Evolutionary conservation across 2,797 vertebrate genomes (phyloP).

Genomic region (Cirrhinus molitorella): DNA sequence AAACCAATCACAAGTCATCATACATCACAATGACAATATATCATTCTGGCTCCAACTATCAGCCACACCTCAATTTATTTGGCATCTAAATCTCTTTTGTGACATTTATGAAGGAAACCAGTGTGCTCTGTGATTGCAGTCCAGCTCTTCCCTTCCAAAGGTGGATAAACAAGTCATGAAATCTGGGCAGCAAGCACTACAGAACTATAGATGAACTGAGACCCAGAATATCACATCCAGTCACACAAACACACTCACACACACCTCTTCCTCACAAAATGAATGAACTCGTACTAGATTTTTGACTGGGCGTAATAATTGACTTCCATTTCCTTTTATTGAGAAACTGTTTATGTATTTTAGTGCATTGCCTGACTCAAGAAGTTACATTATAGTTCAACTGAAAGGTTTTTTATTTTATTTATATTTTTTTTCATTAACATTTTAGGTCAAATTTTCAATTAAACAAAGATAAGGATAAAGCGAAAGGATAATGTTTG

Average conservation of each 20-base stretch:
- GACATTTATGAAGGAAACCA: conserved; percentile 30
- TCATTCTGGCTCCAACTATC: conserved; percentile 9
- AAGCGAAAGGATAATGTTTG: not conserved
- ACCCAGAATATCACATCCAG: conserved; percentile 76
- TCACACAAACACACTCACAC: conserved; percentile 34
- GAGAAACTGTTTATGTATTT: conserved; percentile 79
- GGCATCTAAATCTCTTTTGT: conserved; percentile 5
- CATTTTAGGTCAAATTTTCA: not conserved
- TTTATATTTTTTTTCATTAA: conserved; percentile 31
- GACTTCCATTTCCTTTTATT: conserved; percentile 65
- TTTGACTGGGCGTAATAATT: conserved; percentile 71
- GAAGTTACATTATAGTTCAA: conserved; percentile 72
- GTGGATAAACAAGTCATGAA: conserved; percentile 36
- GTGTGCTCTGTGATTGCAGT: conserved; percentile 5
- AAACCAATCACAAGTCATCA: conserved; percentile 48
- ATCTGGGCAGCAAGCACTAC: conserved; percentile 80
- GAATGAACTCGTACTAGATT: conserved; percentile 12
- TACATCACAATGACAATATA: conserved; percentile 16
- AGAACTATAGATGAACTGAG: conserved; percentile 79
- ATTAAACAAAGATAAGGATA: not conserved
- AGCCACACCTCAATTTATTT: conserved; percentile 30
- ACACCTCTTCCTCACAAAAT: conserved; percentile 33
- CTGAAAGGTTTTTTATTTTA: conserved; percentile 54
- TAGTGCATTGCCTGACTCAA: conserved; percentile 61
- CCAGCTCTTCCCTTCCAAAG: conserved; percentile 26